phyloP scores from a whole-genome alignment of 2,113 vertebrate genomes.

The Vidua macroura region DNA sequence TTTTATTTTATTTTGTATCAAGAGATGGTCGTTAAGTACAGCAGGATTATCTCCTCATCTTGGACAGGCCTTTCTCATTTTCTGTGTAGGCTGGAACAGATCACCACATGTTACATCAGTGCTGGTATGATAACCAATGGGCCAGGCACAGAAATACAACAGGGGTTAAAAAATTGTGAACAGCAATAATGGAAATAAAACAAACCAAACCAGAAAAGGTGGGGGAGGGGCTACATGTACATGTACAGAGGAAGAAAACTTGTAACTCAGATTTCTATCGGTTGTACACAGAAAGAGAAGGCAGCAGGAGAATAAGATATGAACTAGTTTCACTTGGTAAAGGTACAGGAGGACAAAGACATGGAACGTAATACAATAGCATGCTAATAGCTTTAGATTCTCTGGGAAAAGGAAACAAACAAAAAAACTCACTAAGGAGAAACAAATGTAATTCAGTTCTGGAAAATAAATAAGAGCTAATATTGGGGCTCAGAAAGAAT shows the following conservation, averaged over 20 bases:
- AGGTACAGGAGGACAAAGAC: neutral
- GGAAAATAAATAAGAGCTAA: neutral
- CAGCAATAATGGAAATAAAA: neutral
- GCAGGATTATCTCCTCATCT: neutral
- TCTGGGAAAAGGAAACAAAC: neutral
- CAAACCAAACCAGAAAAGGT: neutral
- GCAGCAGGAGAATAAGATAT: neutral
- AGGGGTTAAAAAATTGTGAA: neutral
- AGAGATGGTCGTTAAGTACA: neutral
- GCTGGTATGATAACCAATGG: neutral
- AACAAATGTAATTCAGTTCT: neutral
- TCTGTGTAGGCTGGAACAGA: neutral
- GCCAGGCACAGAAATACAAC: neutral
- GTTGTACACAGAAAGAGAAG: neutral
- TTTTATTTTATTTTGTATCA: neutral
- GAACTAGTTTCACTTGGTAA: neutral
- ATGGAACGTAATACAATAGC: neutral
- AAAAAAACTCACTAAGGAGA: neutral
- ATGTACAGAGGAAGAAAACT: neutral
- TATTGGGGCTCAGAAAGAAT: neutral
- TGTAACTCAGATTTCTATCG: neutral
- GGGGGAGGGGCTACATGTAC: too few species aligned
- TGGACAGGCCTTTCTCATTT: neutral
- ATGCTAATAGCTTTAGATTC: neutral
- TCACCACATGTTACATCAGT: neutral